These are phyloP conservation scores for Rachycentron canadum DNA, from an alignment of 2,797 vertebrate genomes.

Conservation along the genomic window DNA sequence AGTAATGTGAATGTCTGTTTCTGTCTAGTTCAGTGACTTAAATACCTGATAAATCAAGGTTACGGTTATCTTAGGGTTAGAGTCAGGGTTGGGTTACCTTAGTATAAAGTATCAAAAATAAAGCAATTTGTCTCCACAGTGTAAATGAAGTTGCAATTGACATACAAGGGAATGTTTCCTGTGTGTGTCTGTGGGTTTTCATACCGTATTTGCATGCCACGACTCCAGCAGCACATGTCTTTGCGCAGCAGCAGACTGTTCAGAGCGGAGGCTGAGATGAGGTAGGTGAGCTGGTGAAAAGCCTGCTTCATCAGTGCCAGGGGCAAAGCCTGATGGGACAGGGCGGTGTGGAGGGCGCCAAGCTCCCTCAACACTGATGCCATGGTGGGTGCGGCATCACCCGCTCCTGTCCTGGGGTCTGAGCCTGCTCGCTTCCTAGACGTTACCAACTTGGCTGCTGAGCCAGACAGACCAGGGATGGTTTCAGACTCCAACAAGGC, in stretches of 20 bases:
- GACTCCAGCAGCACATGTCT: conserved; percentile 87
- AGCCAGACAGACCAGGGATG: conserved; percentile 80
- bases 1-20: background rate
- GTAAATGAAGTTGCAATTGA: background rate
- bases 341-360: conserved; percentile 61
- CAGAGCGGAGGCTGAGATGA: conserved; percentile 80
- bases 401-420: conserved; percentile 55
- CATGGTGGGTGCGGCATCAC: conserved; percentile 73
- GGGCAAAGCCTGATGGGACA: conserved; percentile 79
- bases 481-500: conserved; percentile 87
- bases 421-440: conserved; percentile 75
- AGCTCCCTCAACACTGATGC: conserved; percentile 82
- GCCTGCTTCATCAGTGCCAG: conserved; percentile 76
- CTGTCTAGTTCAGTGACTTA: background rate
- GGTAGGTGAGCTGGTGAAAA: conserved; percentile 85
- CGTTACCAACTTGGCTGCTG: conserved; percentile 44
- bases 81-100: background rate
- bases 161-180: background rate
- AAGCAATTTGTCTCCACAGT: background rate
- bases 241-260: conserved; percentile 88
- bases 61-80: too few species aligned
- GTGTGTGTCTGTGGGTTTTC: background rate
- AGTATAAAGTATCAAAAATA: background rate
- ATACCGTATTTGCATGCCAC: conserved; percentile 88
- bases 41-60: background rate